These are phyloP conservation scores for Myanophis thanlyinensis DNA, from an alignment of 2,113 vertebrate genomes.

Conservation along the genomic window DNA sequence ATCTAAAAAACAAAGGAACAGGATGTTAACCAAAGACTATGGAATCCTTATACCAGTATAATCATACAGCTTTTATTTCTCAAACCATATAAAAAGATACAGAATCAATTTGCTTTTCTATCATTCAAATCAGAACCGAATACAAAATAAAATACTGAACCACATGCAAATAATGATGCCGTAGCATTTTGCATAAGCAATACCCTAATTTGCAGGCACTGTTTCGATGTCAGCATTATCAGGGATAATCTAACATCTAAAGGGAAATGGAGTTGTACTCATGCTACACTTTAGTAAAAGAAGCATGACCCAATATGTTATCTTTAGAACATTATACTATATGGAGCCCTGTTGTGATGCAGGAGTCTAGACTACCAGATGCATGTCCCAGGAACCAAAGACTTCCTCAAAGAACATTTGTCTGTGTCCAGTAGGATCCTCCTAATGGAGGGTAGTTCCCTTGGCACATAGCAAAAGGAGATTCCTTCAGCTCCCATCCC, in stretches of 20 bases:
- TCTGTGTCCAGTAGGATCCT: background rate
- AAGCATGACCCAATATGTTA: background rate
- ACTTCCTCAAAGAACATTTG: background rate
- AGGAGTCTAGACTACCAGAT: background rate
- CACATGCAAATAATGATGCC: background rate
- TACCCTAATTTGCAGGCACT: background rate
- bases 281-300: background rate
- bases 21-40: conserved; percentile 20
- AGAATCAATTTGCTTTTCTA: background rate
- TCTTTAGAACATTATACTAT: background rate
- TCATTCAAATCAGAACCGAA: background rate
- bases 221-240: background rate
- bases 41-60: background rate
- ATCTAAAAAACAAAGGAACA: conserved; percentile 63
- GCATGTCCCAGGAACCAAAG: background rate
- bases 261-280: background rate
- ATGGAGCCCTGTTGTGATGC: background rate
- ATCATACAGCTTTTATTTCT: background rate
- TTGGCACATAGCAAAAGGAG: background rate
- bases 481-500: background rate
- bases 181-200: background rate
- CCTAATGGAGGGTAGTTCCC: background rate
- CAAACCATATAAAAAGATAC: background rate
- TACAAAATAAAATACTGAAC: background rate
- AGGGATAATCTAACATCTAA: background rate